Base-by-base conservation (phyloP, 2,888 invertebrate species). In the Nebria salina region DNA sequence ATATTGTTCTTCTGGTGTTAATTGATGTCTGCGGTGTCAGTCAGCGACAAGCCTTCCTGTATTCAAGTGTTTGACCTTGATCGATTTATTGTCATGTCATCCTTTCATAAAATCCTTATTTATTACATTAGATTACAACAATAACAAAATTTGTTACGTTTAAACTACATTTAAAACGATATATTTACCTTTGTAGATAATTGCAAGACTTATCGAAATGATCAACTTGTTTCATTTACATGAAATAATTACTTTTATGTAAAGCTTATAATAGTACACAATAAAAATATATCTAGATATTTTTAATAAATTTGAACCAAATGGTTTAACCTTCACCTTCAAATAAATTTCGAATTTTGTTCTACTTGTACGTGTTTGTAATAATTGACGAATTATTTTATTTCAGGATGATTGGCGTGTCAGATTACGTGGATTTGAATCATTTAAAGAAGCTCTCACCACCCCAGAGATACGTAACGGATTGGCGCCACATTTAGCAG, bases 401-500 rank as follows among this genome's bases (percentile, higher is more conserved):
- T 84, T 85, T 26, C 85, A 93, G 90, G 91, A 91, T 64, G 92
- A 93, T 85, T 92, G 92, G 89, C 89, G 91, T 79, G 89, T 89
- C 2, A 88, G 92, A 80, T 90, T 91, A 26, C 90, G 91, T 81
- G 93, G 91, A 11, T 87, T 92, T 81, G 93, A 93, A 85, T 90
- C 92, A 84, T 88, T 94, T 73, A 89, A 91, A 82, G 88, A 89
- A 15, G 89, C 91, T 54, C 87, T 95, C 54, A 89, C 90, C 82
- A 89, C 90, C 65, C 89, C 91, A 1, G 89, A 90, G 42, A 90
- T 90, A 77, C 84, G 92, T 83, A 89, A 90, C 25, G 86, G 89
- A 73, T 89, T 94, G 75, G 91, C 92, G 85, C 92, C 93, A 2
- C 90, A 93, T 86, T 89, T 94, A 85, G 91, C 92, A 83, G 90